Conservation (phyloP, 2,888 invertebrate species). For the Polyommatus iphigenia region DNA sequence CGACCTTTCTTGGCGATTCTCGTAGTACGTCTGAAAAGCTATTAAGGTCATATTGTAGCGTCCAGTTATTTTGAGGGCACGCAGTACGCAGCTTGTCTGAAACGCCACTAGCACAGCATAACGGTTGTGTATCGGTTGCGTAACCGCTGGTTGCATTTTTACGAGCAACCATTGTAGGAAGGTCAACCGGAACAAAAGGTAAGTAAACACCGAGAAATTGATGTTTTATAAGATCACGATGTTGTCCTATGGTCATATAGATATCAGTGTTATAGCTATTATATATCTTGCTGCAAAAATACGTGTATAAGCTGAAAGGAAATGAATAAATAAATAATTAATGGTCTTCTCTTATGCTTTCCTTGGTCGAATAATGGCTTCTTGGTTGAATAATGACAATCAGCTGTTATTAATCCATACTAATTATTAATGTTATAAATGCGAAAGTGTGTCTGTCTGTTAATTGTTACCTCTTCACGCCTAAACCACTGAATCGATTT, state of each 20-base stretch:
- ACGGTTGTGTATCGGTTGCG: conserved; percentile 48
- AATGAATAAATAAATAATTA: too few species aligned
- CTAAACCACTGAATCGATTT: too few species aligned
- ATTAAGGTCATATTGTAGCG: background rate
- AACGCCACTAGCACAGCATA: conserved; percentile 28
- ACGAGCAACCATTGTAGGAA: conserved; percentile 50
- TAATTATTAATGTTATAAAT: too few species aligned
- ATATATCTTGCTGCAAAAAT: too few species aligned
- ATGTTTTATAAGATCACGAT: conserved; percentile 12
- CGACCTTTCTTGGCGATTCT: background rate
- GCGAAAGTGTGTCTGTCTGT: too few species aligned
- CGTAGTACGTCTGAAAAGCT: background rate
- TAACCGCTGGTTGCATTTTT: conserved; percentile 56
- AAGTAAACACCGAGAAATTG: conserved; percentile 41
- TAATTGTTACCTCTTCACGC: too few species aligned
- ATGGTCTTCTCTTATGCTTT: too few species aligned
- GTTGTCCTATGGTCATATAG: background rate
- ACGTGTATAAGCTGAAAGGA: too few species aligned
- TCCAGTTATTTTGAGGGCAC: background rate
- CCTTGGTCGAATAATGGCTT: too few species aligned
- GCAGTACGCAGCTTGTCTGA: conserved; percentile 19
- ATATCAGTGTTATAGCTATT: too few species aligned
- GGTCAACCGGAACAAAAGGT: conserved; percentile 43
- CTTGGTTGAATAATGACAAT: too few species aligned
- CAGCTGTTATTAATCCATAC: too few species aligned